Evolutionary conservation across 2,113 vertebrate genomes (phyloP).

Genomic region (Scolopax mira): DNA sequence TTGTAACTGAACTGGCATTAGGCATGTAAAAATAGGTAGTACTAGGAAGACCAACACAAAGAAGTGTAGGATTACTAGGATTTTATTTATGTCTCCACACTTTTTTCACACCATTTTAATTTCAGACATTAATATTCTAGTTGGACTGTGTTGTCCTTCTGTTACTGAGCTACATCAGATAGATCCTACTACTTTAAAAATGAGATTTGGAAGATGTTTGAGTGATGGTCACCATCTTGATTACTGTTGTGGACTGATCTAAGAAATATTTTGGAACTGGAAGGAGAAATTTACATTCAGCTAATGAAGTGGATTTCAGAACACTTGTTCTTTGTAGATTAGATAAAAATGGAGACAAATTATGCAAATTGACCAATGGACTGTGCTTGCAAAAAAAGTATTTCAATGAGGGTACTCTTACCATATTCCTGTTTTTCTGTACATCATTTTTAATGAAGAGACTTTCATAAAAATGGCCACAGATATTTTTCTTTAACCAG

Average conservation of each 20-base stretch:
- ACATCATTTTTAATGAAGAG: background rate
- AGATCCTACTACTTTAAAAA: background rate
- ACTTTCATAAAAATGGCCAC: background rate
- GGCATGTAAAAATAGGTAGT: fast-evolving
- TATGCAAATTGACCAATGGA: background rate
- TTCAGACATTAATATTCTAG: background rate
- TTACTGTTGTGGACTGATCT: background rate
- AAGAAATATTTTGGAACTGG: background rate
- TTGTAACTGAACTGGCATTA: background rate
- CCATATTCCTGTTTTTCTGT: background rate
- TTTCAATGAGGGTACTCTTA: background rate
- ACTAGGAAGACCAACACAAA: background rate
- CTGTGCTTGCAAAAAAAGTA: fast-evolving
- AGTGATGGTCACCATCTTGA: background rate
- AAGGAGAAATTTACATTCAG: background rate
- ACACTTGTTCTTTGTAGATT: background rate
- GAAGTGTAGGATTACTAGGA: background rate
- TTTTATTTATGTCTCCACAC: background rate
- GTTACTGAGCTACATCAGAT: background rate
- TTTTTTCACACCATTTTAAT: background rate
- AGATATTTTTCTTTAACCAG: background rate
- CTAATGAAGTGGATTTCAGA: background rate
- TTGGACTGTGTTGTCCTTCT: background rate
- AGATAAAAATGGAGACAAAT: background rate
- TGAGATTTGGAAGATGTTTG: fast-evolving